Conservation (phyloP, 2,113 vertebrate species). For the Plectropomus leopardus region DNA sequence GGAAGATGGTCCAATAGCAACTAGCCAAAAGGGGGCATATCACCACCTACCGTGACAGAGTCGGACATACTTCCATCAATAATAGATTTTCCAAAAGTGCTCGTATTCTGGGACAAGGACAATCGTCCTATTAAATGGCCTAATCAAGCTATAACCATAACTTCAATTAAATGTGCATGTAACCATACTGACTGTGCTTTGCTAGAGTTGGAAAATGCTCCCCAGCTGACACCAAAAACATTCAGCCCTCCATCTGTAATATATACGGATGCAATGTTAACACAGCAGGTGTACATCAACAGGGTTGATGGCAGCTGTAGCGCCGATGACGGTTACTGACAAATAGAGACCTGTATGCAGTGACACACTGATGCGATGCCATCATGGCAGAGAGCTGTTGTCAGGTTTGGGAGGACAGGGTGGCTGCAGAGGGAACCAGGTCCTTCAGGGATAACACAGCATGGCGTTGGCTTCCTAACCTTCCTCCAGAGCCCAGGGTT, state of each 20-base stretch:
- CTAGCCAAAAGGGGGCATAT: too few relatives aligned
- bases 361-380: constrained; percentile 36
- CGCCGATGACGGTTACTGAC: not conserved
- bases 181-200: too few relatives aligned
- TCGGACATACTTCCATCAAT: too few relatives aligned
- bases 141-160: too few relatives aligned
- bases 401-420: constrained; percentile 17
- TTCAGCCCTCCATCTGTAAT: not conserved
- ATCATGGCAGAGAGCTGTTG: constrained; percentile 7
- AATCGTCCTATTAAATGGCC: too few relatives aligned
- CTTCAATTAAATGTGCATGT: too few relatives aligned
- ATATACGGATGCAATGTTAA: constrained; percentile 12
- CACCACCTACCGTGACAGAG: too few relatives aligned
- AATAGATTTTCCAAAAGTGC: too few relatives aligned
- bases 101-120: too few relatives aligned
- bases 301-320: constrained; percentile 8
- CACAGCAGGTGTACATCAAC: constrained; percentile 19
- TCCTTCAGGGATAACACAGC: constrained; percentile 51
- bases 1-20: too few relatives aligned
- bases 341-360: constrained; percentile 19
- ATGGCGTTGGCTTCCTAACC: constrained; percentile 60
- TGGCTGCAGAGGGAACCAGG: constrained; percentile 21
- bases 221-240: not conserved
- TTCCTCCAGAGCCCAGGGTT: constrained; percentile 65
- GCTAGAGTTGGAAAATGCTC: not conserved